Base-by-base conservation (phyloP, 2,888 invertebrate species). In the Barypeithes pellucidus region DNA sequence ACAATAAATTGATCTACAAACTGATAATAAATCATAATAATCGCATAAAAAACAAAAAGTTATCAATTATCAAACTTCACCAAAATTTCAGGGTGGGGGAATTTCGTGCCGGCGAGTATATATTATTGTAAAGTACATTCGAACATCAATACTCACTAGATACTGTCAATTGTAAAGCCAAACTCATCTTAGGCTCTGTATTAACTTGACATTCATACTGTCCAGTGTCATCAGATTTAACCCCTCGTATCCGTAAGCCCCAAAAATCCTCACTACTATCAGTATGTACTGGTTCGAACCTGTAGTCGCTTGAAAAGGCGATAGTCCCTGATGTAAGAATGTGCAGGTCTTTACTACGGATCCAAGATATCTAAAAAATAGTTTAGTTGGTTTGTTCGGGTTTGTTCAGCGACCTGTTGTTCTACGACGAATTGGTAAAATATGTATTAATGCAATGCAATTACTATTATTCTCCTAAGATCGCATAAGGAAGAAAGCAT, bases 151-250 rank as follows among this genome's bases (percentile, higher is more conserved):
- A 78, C 87, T 84, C 80, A 92, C 92, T 91, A 80, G 89, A 84
- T 24, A 92, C 91, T 12, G 88, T 88, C 62, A 93, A 88, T 80
- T 89, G 89, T 80, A 91, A 89, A 79, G 90, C 90, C 78, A 90
- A 88, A 87, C 91, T 92, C 87, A 92, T 90, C 85, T 93, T 93
- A 43, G 93, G 92, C 81, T 93, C 92, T 0, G 92, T 92, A 86
- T 93, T 93, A 81, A 93, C 89, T 86, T 93, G 93, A 81, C 93
- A 93, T 87, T 92, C 93, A 86, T 93, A 93, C 77, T 89, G 88
- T 75, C 93, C 93, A 2, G 89, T 87, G 85, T 93, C 93, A 20
- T 87, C 80, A 65, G 86, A 82, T 73, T 89, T 89, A 73, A 90
- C 89, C n/a, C 88, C 88, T 78, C 88, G 88, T 77, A 93, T 88